These are phyloP conservation scores for Andricus grossulariae DNA, from an alignment of 1,140 invertebrate species.

Conservation along the genomic window DNA sequence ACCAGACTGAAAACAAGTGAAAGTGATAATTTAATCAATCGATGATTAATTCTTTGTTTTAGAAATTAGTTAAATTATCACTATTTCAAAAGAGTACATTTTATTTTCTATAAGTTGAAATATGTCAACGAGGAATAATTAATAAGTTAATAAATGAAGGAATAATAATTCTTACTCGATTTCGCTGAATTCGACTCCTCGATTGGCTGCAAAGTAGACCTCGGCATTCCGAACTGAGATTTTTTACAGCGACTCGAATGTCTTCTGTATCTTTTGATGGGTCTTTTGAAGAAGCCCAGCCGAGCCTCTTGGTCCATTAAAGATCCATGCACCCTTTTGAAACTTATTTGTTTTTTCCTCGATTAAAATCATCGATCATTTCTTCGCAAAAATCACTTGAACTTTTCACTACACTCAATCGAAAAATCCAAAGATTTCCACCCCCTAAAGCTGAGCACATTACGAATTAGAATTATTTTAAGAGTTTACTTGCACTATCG, in stretches of 20 bases:
- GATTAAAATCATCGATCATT: background rate
- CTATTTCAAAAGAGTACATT: no score
- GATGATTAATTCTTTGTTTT: no score
- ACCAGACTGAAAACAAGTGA: no score
- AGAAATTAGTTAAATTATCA: no score
- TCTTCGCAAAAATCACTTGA: background rate
- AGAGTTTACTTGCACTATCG: no score
- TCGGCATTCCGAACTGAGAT: conserved; percentile 49
- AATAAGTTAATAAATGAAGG: background rate
- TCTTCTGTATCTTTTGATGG: conserved; percentile 47
- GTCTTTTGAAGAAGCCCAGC: conserved; percentile 59
- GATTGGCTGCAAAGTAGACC: conserved; percentile 61
- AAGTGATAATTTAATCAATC: no score
- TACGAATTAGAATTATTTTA: no score
- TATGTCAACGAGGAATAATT: background rate
- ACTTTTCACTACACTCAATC: background rate
- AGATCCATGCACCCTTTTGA: background rate
- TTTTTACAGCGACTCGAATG: conserved; percentile 41
- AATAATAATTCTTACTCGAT: conserved; percentile 56
- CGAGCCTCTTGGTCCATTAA: conserved; percentile 40
- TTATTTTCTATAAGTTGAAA: no score
- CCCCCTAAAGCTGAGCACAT: no score
- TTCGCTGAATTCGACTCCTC: conserved; percentile 65
- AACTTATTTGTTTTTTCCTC: background rate
- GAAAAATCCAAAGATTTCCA: no score